Evolutionary conservation across 1,140 invertebrate genomes (phyloP), one percentile per base, ranked within the genome.

Genomic region (Drosophila oshimai): DNA sequence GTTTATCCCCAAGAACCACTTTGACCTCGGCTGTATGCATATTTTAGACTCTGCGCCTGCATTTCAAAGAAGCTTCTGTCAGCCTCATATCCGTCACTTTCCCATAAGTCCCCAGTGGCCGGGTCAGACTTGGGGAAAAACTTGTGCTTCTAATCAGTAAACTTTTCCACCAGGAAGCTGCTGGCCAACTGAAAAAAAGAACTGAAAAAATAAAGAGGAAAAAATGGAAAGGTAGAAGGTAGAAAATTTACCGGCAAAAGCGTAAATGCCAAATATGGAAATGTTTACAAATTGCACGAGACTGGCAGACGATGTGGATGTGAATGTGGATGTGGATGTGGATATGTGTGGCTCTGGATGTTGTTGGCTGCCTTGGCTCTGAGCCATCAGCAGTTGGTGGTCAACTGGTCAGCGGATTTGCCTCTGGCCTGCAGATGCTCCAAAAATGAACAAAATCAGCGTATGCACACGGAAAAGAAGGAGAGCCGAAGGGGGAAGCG

Each of bases 251-350:
- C 71, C 65, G 57, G 54, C 74, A 68, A 50, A 45, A 73, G 69
- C 37, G 61, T 64, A 75, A 55, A 74, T 42, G 31, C 81, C 81
- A 87, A 87, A 87, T 87, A 87, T 87, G 81, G 81, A 87, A 87
- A 87, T 87, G 77, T 87, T 87, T 87, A 87, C 81, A 87, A 87
- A 87, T 87, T 87, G 81, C 83, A 80, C 39, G 50, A 77, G 73
- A 73, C 57, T 69, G 54, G 65, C 55, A 58, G 64, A 69, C 74
- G 69, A 73, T 13, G 29, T 46, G 55, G 17, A 29, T 10, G n/a
- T n/a, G n/a, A n/a, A 15, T 55, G 53, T 24, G 15, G 9, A 18
- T 20, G 22, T 22, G 28, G 18, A 45, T n/a, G n/a, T n/a, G n/a
- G n/a, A n/a, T n/a, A 22, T 44, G 41, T 44, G 41, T 44, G 41